These are phyloP conservation scores for Rhea pennata DNA, from an alignment of 2,113 vertebrate species.

Conservation along the genomic window DNA sequence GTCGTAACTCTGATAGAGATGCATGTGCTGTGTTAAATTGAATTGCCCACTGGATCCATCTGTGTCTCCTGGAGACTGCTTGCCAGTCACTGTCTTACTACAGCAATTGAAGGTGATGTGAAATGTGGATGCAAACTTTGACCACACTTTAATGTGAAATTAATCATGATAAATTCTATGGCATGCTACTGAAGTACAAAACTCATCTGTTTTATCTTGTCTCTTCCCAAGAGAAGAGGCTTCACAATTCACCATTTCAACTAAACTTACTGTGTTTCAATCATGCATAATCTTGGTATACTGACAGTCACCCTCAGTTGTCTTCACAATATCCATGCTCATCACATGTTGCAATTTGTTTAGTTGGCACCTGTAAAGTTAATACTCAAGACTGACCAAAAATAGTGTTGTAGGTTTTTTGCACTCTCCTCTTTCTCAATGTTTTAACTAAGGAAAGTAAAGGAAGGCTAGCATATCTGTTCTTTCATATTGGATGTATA, in stretches of 20 bases:
- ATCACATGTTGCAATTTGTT: slow-evolving; percentile 40
- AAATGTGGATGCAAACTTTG: slow-evolving; percentile 70
- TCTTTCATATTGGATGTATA: slow-evolving; percentile 70
- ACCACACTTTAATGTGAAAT: slow-evolving; percentile 81
- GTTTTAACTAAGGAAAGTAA: slow-evolving; percentile 62
- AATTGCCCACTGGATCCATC: slow-evolving; percentile 68
- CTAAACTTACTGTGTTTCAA: slow-evolving; percentile 51
- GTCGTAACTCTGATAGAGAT: slow-evolving; percentile 45
- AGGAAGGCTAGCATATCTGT: slow-evolving; percentile 65
- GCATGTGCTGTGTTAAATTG: slow-evolving; percentile 29
- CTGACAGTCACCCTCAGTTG: slow-evolving; percentile 62
- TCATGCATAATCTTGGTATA: slow-evolving; percentile 62
- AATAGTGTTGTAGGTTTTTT: slow-evolving; percentile 65
- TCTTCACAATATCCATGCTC: slow-evolving; percentile 31
- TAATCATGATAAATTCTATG: slow-evolving; percentile 68
- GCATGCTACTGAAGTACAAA: slow-evolving; percentile 80
- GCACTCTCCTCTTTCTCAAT: slow-evolving; percentile 75
- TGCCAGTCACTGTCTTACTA: slow-evolving; percentile 69
- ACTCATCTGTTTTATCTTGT: slow-evolving; percentile 43
- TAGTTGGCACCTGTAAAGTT: slow-evolving; percentile 45
- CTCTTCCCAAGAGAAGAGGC: slow-evolving; percentile 59
- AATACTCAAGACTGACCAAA: slow-evolving; percentile 74
- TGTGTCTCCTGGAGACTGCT: slow-evolving; percentile 61
- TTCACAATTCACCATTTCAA: slow-evolving; percentile 58
- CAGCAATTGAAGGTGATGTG: slow-evolving; percentile 71